These are phyloP conservation scores for Columba livia DNA, from an alignment of 2,113 vertebrate genomes.

Conservation along the genomic window DNA sequence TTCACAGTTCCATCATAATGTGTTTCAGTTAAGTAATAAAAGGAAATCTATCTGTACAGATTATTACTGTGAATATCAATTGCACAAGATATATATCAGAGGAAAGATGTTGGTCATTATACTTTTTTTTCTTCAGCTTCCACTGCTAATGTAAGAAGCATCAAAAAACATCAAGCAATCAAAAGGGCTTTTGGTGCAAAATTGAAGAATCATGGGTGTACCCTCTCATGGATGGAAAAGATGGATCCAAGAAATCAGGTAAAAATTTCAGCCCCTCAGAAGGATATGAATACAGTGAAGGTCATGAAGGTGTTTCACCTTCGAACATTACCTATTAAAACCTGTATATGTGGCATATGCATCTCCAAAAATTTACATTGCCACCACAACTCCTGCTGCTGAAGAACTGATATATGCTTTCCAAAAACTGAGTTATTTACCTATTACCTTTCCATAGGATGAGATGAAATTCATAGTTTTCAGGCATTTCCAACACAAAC, in stretches of 20 bases:
- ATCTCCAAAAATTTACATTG: not conserved
- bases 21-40: not conserved
- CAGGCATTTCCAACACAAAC: not conserved
- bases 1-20: not conserved
- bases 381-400: rapidly evolving
- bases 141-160: not conserved
- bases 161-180: not conserved
- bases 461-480: not conserved
- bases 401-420: not conserved
- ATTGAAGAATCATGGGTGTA: not conserved
- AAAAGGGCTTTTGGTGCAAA: slow-evolving; percentile 14
- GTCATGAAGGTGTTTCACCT: not conserved
- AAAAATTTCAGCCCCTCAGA: not conserved
- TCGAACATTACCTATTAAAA: not conserved
- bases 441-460: not conserved
- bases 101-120: not conserved
- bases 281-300: not conserved
- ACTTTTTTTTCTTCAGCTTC: not conserved
- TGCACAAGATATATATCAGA: not conserved
- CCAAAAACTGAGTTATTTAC: not conserved
- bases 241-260: not conserved
- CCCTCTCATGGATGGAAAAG: not conserved
- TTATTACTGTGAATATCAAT: not conserved
- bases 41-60: not conserved
- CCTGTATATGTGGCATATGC: not conserved